These are phyloP conservation scores for Prorops nasuta DNA, from an alignment of 1,140 invertebrate genomes.

Conservation along the genomic window DNA sequence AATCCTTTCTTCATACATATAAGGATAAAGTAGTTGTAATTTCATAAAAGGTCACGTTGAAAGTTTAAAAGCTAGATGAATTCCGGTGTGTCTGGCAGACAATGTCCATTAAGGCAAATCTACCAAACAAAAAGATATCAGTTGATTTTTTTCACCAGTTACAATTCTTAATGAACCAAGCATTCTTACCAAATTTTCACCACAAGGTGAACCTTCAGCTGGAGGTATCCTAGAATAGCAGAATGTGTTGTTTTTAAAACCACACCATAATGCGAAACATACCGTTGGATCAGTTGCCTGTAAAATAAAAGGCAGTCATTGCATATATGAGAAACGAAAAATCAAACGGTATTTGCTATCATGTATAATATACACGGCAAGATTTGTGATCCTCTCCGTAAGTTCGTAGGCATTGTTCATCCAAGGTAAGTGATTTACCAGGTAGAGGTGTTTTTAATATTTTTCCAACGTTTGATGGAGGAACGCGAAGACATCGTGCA, in stretches of 20 bases:
- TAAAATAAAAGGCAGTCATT: no score
- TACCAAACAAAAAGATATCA: neutral
- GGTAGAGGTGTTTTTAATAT: constrained; percentile 77
- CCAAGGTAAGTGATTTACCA: constrained; percentile 79
- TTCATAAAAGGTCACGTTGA: no score
- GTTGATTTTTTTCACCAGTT: neutral
- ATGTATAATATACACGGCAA: constrained; percentile 73
- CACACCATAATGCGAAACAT: constrained; percentile 25
- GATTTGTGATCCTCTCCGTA: constrained; percentile 79
- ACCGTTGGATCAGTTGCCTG: constrained; percentile 31
- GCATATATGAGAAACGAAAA: no score
- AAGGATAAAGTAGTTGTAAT: no score
- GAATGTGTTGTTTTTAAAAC: constrained; percentile 22
- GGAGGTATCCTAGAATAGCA: constrained; percentile 86
- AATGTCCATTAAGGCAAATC: constrained; percentile 17
- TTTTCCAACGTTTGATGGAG: constrained; percentile 74
- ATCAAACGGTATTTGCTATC: no score
- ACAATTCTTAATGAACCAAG: no score
- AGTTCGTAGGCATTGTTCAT: constrained; percentile 85
- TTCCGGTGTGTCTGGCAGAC: constrained; percentile 10
- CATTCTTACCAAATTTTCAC: constrained; percentile 77
- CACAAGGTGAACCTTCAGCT: constrained; percentile 88
- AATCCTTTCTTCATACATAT: no score
- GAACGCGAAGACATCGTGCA: constrained; percentile 84
- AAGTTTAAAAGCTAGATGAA: no score